Evolutionary conservation across 2,888 invertebrate species (phyloP), one percentile per base, ranked within the genome.

Genomic region (Phanerotoma sp.): DNA sequence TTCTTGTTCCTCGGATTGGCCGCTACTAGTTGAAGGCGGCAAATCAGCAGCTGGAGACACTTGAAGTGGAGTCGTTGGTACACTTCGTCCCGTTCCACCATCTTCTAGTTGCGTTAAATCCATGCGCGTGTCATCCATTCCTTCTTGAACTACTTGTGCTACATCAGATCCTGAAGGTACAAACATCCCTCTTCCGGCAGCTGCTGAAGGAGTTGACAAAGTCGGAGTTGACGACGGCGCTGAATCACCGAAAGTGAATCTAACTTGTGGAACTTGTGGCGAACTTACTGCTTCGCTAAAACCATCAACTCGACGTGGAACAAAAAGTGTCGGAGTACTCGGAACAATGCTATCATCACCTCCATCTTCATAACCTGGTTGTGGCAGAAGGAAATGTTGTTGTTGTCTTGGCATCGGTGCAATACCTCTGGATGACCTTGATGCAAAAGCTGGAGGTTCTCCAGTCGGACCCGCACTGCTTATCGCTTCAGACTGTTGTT

Each of bases 221-320:
- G 68, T 37, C 22, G 73, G 73, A 0, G 69, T 70, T 1, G 74
- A 68, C 1, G 75, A 74, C 6, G 76, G 63, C 6, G 77, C 72
- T 5, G 82, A 77, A 64, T 86, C 87, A 53, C 83, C 82, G 68
- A 86, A 87, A 15, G 83, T 84, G 68, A 88, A 88, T 62, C 86
- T 80, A 1, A 84, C 81, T 66, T 79, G 79, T 4, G 84, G 84
- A 22, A 88, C 86, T 78, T 89, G 86, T 5, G 95, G 95, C 0
- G 95, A 95, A 74, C 93, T 93, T 32, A 95, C 91, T 40, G 93
- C 93, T 74, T 94, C 93, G 33, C 93, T 91, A 79, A 93, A 93
- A 50, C 92, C 93, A 75, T 94, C 93, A 57, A 84, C 86, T 57
- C 93, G 82, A 56, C 91, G 80, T 4, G 93, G 91, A 40, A 90